Evolutionary conservation across 2,888 invertebrate genomes (phyloP).

Genomic region (Orgyia antiqua): DNA sequence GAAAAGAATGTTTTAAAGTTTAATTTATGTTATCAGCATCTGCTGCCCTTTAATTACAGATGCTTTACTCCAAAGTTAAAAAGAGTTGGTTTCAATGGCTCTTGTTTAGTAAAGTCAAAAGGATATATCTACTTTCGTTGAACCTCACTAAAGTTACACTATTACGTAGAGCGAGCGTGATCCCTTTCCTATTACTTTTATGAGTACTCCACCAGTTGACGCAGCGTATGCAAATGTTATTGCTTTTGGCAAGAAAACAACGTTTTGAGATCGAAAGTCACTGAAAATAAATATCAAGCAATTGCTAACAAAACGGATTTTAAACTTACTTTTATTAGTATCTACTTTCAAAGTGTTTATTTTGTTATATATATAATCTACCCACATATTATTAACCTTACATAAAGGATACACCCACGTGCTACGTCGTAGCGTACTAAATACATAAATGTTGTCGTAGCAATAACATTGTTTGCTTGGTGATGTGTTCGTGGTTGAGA

Average conservation of each 20-base stretch:
- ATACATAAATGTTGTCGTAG: too few relatives aligned
- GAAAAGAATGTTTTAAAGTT: constrained; percentile 13
- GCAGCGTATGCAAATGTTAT: constrained; percentile 70
- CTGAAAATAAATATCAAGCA: too few relatives aligned
- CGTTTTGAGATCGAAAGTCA: constrained; percentile 32
- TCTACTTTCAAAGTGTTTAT: too few relatives aligned
- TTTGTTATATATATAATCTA: too few relatives aligned
- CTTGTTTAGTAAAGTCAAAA: constrained; percentile 44
- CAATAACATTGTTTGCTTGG: too few relatives aligned
- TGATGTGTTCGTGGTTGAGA: too few relatives aligned
- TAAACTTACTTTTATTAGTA: too few relatives aligned
- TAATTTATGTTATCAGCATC: constrained; percentile 30
- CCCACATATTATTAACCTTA: too few relatives aligned
- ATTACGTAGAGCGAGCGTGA: constrained; percentile 54
- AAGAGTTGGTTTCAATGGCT: constrained; percentile 40
- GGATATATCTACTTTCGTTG: constrained; percentile 54
- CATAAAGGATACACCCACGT: too few relatives aligned
- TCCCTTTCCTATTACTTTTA: constrained; percentile 65
- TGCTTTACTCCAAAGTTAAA: constrained; percentile 29
- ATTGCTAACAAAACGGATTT: too few relatives aligned
- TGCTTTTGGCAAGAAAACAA: constrained; percentile 52
- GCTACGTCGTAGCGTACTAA: too few relatives aligned
- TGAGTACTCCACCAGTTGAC: constrained; percentile 57
- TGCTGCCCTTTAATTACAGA: constrained; percentile 24
- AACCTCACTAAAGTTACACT: constrained; percentile 54